Percentiles rank a stretch among this genome's conserved stretches.
Evolutionary conservation across 1,140 invertebrate genomes (phyloP).

Genomic region (Oryctes rhinoceros): DNA sequence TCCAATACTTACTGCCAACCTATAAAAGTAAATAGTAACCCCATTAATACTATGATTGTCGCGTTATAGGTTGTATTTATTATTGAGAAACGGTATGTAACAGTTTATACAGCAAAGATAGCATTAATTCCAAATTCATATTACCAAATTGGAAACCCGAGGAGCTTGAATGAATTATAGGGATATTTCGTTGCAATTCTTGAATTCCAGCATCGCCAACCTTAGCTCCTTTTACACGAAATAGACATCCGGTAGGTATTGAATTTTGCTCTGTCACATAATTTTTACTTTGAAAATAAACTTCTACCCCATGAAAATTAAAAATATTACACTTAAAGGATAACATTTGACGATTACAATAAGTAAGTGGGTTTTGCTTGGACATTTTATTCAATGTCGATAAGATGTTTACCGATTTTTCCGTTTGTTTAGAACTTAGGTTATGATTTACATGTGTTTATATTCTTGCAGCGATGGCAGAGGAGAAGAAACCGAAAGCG

Average conservation of each 20-base stretch:
- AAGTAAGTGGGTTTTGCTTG: neutral
- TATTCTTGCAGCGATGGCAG: conserved; percentile 70
- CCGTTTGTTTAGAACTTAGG: neutral
- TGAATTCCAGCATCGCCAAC: neutral
- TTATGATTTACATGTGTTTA: conserved; percentile 48
- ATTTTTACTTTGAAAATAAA: conserved; percentile 5
- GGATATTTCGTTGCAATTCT: neutral
- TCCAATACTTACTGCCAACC: too few species aligned
- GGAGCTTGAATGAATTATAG: neutral
- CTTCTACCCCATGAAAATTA: neutral
- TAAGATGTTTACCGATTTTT: conserved; percentile 1
- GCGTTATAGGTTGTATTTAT: neutral
- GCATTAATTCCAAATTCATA: neutral
- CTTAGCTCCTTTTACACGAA: conserved; percentile 29
- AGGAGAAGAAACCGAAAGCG: conserved; percentile 67
- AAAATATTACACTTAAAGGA: neutral
- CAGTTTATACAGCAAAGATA: too few species aligned
- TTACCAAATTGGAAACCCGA: neutral
- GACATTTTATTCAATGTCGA: conserved; percentile 2
- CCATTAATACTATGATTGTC: neutral
- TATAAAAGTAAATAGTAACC: too few species aligned
- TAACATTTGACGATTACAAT: neutral
- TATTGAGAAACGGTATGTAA: neutral
- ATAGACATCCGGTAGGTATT: conserved; percentile 33
- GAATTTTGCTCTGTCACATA: neutral